Conservation (phyloP, 1,140 invertebrate genomes). For the Drosophila nebulosa region DNA sequence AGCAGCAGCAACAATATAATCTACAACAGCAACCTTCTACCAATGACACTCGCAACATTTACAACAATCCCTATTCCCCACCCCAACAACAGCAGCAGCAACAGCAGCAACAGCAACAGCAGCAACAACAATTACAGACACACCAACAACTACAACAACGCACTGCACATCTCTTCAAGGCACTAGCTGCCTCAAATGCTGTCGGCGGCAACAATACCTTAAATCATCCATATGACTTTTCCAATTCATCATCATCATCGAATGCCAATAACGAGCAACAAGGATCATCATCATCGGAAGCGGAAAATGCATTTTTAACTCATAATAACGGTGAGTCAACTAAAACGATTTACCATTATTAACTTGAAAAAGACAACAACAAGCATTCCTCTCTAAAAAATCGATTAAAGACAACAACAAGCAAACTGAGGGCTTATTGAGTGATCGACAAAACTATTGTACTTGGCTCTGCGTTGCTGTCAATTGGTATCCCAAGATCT, state of each 20-base stretch:
- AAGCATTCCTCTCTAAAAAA: too few species aligned
- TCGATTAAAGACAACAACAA: too few species aligned
- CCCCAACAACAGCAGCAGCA: conserved; percentile 46
- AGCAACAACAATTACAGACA: conserved; percentile 35
- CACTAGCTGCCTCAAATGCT: conserved; percentile 50
- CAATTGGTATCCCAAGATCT: too few species aligned
- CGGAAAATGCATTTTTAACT: conserved; percentile 74
- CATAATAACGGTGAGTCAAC: conserved; percentile 70
- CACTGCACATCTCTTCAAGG: conserved; percentile 64
- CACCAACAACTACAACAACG: conserved; percentile 49
- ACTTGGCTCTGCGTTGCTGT: too few species aligned
- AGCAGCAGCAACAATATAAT: conserved; percentile 55
- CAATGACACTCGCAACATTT: conserved; percentile 74
- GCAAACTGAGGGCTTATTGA: too few species aligned
- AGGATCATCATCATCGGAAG: conserved; percentile 69
- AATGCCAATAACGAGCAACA: conserved; percentile 72
- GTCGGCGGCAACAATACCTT: conserved; percentile 52
- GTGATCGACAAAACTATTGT: too few species aligned
- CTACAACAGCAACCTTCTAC: conserved; percentile 56
- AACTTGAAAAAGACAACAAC: too few species aligned
- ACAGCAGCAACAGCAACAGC: conserved; percentile 41
- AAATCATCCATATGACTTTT: conserved; percentile 74
- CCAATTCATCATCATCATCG: conserved; percentile 66
- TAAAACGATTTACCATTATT: too few species aligned
- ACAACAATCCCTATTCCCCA: conserved; percentile 75